Percentiles rank a stretch among this genome's conserved stretches.
Evolutionary conservation across 2,888 invertebrate species (phyloP).

Genomic region (Scelioninae gen. 2): DNA sequence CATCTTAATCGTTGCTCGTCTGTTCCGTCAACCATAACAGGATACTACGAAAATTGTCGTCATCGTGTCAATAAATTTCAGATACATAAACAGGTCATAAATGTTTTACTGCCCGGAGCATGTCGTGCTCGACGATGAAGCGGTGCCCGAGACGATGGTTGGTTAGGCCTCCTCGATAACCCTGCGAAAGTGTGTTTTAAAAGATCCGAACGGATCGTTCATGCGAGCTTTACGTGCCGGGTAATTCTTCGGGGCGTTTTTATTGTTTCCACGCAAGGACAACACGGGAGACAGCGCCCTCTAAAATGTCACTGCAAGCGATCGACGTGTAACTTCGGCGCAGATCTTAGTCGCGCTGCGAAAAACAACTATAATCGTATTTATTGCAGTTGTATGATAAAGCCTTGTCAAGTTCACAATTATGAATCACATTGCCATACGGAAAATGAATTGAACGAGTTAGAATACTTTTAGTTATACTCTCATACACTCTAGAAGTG

Average conservation of each 20-base stretch:
- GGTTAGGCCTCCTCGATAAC: neutral
- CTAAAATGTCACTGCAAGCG: conserved; percentile 62
- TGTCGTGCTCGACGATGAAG: conserved; percentile 44
- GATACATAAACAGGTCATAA: conserved; percentile 71
- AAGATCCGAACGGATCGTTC: conserved; percentile 53
- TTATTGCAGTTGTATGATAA: too few relatives aligned
- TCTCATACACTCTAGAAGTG: too few relatives aligned
- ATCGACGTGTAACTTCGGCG: conserved; percentile 61
- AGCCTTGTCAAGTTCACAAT: too few relatives aligned
- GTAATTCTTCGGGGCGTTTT: conserved; percentile 68
- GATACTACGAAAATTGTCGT: conserved; percentile 17
- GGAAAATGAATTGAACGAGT: too few relatives aligned
- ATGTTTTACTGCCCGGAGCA: conserved; percentile 68
- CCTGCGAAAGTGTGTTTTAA: conserved; percentile 56
- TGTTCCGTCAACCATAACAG: neutral
- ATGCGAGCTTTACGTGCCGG: conserved; percentile 64
- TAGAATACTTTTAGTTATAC: too few relatives aligned
- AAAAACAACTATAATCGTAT: too few relatives aligned
- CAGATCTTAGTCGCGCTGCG: too few relatives aligned
- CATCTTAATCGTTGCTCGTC: neutral
- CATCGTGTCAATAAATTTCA: conserved; percentile 42
- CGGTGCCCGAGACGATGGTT: conserved; percentile 14
- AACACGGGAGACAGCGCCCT: conserved; percentile 60
- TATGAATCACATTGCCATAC: too few relatives aligned
- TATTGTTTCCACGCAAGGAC: conserved; percentile 64